Evolutionary conservation across 2,113 vertebrate species (phyloP), one percentile per base, ranked within the genome.

Genomic region (Brachyhypopomus occidentalis): DNA sequence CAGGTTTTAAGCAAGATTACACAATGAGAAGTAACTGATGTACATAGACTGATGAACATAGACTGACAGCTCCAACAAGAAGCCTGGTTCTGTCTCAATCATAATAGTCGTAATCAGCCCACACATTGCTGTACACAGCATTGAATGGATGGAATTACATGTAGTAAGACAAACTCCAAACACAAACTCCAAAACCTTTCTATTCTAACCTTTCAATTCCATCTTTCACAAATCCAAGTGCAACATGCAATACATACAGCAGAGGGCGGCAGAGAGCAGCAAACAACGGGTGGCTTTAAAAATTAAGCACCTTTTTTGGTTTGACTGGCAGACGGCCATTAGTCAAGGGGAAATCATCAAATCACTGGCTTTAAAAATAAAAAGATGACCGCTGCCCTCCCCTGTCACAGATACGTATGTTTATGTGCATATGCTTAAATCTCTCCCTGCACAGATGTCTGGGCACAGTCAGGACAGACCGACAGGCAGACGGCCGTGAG

Each of bases 351-450:
- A 89, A 80, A 83, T 89, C 85, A 86, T 88, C 79, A 89, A 84
- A 83, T 85, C 81, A 79, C 80, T 77, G 56, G 62, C 73, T 89
- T 92, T 90, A 92, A 88, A 92, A 91, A 92, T 92, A 93, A 90
- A 86, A 76, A 85, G 74, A 78, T 89, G 88, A 90, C 89, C 67
- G 78, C 82, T 84, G 84, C 72, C 77, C 74, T 84, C 80, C 74
- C 84, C 80, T 88, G 89, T 89, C 85, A 88, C 87, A 88, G 91
- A 89, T 90, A 89, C 88, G 78, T 90, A 88, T 88, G 91, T 90
- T 91, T 89, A 84, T 82, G 80, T 86, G 89, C 92, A 91, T 92
- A 89, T 84, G 85, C 86, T 88, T 77, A 86, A 90, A 89, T 90
- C 89, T 85, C 84, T 79, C 77, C 83, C 78, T 79, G 87, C 85